Evolutionary conservation across 2,113 vertebrate species (phyloP), one percentile per base, ranked within the genome.

Genomic region (Rhea americana): DNA sequence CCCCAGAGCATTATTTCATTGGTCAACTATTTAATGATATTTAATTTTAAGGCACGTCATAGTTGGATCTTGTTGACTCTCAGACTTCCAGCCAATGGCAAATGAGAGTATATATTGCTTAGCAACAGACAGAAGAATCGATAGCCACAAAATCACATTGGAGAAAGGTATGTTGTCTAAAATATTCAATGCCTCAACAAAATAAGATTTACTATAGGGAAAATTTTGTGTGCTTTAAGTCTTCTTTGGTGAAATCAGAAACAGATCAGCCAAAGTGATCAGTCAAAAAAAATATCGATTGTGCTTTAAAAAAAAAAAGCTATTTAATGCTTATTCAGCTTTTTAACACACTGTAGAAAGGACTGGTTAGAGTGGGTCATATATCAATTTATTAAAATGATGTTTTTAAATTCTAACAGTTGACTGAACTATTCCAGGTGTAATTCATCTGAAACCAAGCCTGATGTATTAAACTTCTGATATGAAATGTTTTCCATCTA

Each of bases 371-470:
- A 95, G 25, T 28, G 14, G 73, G 63, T 91, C 83, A 93, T 95
- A 91, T 17, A 96, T 91, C 86, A 96, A 43, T 89, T 73, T 94
- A 94, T 94, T 94, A 94, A 96, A 96, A 91, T 62, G 43, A 16
- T 84, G 15, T 4, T 95, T 96, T 92, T 63, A 96, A 88, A 92
- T 68, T 48, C 59, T 65, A 88, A 62, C 9, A 90, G 45, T 82
- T 96, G 94, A 96, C 94, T 94, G 85, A 95, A 96, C 91, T 89
- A 96, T 94, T 96, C 77, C 86, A 88, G 37, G 32, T 88, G 78
- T 82, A 97, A 96, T 96, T 93, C 87, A 94, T 96, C 84, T 94
- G 67, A 87, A 95, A 84, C 25, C 50, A 93, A 50, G 28, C 32
- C 58, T 96, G 94, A 96, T 96, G 28, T 93, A 96, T 96, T 93